Base-by-base conservation (phyloP, 1,140 invertebrate species). In the Bombus consobrinus region DNA sequence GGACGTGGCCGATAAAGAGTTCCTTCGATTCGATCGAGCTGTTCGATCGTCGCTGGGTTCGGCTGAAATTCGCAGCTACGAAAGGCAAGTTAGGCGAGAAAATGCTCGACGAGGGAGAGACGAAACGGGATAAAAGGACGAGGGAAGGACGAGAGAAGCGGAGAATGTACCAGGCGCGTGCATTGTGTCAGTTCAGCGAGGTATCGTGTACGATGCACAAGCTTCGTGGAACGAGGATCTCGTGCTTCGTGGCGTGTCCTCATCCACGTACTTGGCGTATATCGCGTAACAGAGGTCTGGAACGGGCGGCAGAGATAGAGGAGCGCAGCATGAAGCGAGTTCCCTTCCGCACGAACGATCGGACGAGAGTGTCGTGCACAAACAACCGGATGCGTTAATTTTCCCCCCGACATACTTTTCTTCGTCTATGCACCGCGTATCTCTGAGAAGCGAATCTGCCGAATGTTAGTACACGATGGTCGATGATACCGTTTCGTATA, bases 301-400 rank as follows among this genome's bases (percentile, higher is more conserved):
- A 10, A 25, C 22, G 34, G 32, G 22, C 13, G 37, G n/a, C 32
- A 68, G 34, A 62, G 57, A 64, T 6, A 15, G 18, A 59, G n/a
- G 1, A 15, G 22, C 13, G 32, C 10, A 34, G 18, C 32, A 18
- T 1, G n/a, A 74, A 68, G 34, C 68, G 68, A 39, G 10, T 34
- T 12, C 34, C 4, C 37, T 76, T 86, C n/a, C 62, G 62, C 62
- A 34, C 62, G 72, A 86, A 43, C 39, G 79, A 76, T 68, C 15
- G 15, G 18, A n/a, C 59, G 62, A 81, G n/a, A 82, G 62, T 37
- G 47, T 4, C 37, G 41, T 59, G 62, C 64, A 37, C 73, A n/a
- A 77, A 86, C 73, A 77, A 86, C 83, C 37, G 66, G 15, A 78
- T 6, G 73, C 74, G 73, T 76, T 83, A 83, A 86, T 83, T 83